Base-by-base conservation (phyloP, 2,888 invertebrate species). In the Dryocosmus kuriphilus region DNA sequence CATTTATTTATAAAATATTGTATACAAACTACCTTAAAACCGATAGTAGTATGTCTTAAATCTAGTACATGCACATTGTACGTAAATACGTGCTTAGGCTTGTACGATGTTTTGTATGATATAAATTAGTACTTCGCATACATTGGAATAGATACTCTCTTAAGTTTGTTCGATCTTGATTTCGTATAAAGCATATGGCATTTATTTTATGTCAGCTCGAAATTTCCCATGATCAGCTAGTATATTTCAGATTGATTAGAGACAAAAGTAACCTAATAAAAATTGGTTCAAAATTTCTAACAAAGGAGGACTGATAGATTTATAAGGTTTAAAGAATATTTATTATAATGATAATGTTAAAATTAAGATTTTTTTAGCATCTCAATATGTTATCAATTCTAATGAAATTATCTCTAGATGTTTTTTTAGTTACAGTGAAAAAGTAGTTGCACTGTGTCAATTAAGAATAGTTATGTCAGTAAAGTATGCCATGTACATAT, bases 1-100 rank as follows among this genome's bases (percentile, higher is more conserved):
- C 90, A 90, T 90, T 88, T 90, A 90, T 90, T 90, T 88, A 89
- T 89, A 89, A 89, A 90, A 88, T 85, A 86, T 83, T 84, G 81
- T 79, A 83, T 65, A 65, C 65, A 41, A 65, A 24, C 41, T 65
- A 41, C 41, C 79, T 76, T 85, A 85, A 86, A 85, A 83, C 84
- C 86, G 82, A 82, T 83, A 80, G 81, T 84, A 77, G 74, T 78
- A 79, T 75, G 75, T 79, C 77, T 76, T 51, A n/a, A n/a, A 79
- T 67, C 79, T 67, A 9, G 65, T 46, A 19, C 65, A 41, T 19
- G 41, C 27, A 38, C 24, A 14, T 19, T 19, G 41, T 46, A 38
- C 24, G 24, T 19, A 65, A 65, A 65, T 79, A 81, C 75, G 82
- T 81, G 82, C 81, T 82, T 76, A 78, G 77, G 73, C 81, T 55